Evolutionary conservation across 2,113 vertebrate genomes (phyloP).

Genomic region (Poeciliopsis prolifica): DNA sequence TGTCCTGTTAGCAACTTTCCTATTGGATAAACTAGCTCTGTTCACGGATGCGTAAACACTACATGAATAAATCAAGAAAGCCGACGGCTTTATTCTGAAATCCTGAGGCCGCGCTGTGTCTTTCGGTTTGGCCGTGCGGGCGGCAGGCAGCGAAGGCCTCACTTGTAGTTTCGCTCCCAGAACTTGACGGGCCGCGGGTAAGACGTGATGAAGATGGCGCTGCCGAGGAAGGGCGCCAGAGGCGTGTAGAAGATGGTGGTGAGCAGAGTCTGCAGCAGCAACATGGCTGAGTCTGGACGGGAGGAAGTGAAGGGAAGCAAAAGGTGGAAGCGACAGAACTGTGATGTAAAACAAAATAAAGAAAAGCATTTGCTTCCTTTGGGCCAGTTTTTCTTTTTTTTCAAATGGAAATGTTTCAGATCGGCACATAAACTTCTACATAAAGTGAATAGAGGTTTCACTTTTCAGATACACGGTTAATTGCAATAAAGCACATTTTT

Average conservation of each 20-base stretch:
- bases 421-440: neutral
- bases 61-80: neutral
- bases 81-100: neutral
- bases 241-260: slow-evolving; percentile 93
- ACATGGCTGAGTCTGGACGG: slow-evolving; percentile 92
- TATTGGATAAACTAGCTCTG: neutral
- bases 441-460: neutral
- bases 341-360: neutral
- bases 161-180: slow-evolving; percentile 99
- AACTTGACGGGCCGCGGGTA: slow-evolving; percentile 94
- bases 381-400: neutral
- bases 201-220: slow-evolving; percentile 95
- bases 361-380: neutral
- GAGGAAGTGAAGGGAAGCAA: slow-evolving; percentile 48
- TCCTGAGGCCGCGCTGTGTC: neutral
- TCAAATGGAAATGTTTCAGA: neutral
- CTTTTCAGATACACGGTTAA: neutral
- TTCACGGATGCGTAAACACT: neutral
- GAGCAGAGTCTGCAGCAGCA: slow-evolving; percentile 91
- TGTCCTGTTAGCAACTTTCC: neutral
- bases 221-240: slow-evolving; percentile 94
- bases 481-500: too few relatives aligned
- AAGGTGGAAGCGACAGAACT: neutral
- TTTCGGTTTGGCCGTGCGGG: neutral
- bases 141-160: slow-evolving; percentile 64